phyloP scores from a whole-genome alignment of 2,797 vertebrate species.

The Oreochromis grahami region DNA sequence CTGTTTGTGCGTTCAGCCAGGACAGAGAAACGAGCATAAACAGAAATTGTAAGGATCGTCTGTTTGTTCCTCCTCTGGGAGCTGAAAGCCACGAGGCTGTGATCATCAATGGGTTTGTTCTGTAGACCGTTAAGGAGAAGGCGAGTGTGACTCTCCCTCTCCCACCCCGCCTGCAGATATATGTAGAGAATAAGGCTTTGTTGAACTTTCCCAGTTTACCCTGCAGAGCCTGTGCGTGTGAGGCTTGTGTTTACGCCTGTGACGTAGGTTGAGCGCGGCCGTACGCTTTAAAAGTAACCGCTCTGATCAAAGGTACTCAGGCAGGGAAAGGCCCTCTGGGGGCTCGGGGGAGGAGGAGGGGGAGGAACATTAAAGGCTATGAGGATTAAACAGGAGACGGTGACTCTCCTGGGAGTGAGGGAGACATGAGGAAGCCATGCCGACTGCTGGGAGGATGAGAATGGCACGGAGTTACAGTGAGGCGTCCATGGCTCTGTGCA shows the following conservation, averaged over 20 bases:
- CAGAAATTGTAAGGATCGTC: conserved; percentile 25
- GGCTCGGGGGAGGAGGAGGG: background rate
- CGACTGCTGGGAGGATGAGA: conserved; percentile 32
- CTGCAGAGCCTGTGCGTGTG: background rate
- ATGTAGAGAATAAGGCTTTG: conserved; percentile 49
- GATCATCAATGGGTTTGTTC: conserved; percentile 46
- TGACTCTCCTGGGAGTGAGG: conserved; percentile 21
- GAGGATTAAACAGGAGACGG: conserved; percentile 38
- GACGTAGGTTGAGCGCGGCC: conserved; percentile 1
- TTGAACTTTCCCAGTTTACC: conserved; percentile 28
- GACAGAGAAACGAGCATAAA: background rate
- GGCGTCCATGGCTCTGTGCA: background rate
- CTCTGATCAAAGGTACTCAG: conserved; percentile 51
- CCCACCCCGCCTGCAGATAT: conserved; percentile 7
- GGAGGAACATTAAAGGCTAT: conserved; percentile 29
- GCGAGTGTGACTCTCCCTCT: background rate
- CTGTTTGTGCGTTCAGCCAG: background rate
- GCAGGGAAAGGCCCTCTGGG: background rate
- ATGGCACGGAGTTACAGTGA: background rate
- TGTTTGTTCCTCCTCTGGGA: conserved; percentile 54
- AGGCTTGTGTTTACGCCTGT: conserved; percentile 37
- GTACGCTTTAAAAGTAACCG: conserved; percentile 1
- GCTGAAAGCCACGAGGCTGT: background rate
- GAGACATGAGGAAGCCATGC: conserved; percentile 25
- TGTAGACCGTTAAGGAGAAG: background rate